Evolutionary conservation across 92 coral and sea anemone genomes (phyloP), one percentile per base, ranked within the genome.

Genomic region (Palythoa grandis): DNA sequence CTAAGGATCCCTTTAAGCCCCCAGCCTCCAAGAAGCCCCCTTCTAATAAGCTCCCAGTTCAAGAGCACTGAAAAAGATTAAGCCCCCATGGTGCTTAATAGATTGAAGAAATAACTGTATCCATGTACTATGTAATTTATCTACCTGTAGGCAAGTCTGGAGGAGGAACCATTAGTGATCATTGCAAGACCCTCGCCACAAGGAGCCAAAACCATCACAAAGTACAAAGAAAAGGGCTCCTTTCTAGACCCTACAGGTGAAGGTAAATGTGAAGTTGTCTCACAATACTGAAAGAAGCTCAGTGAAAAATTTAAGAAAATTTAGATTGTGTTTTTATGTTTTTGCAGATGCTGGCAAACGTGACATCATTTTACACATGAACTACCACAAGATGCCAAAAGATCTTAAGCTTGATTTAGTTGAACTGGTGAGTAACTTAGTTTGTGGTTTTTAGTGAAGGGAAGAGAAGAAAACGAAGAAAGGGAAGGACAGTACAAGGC

Each of bases 301-400:
- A 68, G 35, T 20, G 19, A 68, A 68, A 20, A 68, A 20, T 20
- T 66, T 19, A 52, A 0, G 9, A 13, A 52, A 52, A 8, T 52
- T 52, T 52, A 13, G 16, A 14, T 15, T 22, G 19, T 60, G 16
- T 16, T 63, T 63, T 17, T 63, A 19, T 7, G 68, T 61, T 63
- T 2, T 13, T 15, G 24, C 24, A 19, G 25, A 2, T 65, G 40
- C 63, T 40, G 60, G 66, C 19, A 89, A 86, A 76, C 73, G 92
- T 48, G 82, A 91, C 56, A 63, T 96, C 17, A 89, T 96, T 20
- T 89, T 96, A 14, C 91, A 94, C 69, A 71, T 96, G 90, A 96
- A 91, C 84, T 91, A 90, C 86, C 88, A 91, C 47, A 89, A 83
- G 69, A 76, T 92, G 56, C 91, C 98, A 11, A 80, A 88, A 69